Conservation (phyloP, 2,797 vertebrate genomes). For the Pangasius mekongensis region DNA sequence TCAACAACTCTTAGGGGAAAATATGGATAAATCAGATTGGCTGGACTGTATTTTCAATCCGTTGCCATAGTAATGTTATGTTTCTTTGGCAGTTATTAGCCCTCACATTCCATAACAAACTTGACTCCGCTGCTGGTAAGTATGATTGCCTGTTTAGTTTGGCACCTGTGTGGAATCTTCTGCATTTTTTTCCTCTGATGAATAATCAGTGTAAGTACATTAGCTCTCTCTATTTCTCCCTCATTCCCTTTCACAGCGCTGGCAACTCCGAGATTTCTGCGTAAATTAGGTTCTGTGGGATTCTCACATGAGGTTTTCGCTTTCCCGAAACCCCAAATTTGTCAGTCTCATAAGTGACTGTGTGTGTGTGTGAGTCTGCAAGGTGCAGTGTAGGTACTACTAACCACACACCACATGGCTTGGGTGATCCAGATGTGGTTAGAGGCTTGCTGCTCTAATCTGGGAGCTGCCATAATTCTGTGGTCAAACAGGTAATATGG, state of each 20-base stretch:
- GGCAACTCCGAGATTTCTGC: conserved; percentile 38
- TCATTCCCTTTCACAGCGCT: conserved; percentile 47
- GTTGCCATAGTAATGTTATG: conserved; percentile 38
- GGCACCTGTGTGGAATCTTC: conserved; percentile 44
- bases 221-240: conserved; percentile 34
- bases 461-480: conserved; percentile 12
- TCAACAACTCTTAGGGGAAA: background rate
- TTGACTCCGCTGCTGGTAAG: conserved; percentile 34
- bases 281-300: conserved; percentile 73
- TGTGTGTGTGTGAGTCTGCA: conserved; percentile 45
- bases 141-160: conserved; percentile 53
- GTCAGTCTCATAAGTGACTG: conserved; percentile 67
- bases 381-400: conserved; percentile 73
- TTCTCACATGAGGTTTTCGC: conserved; percentile 64
- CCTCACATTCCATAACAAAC: conserved; percentile 45
- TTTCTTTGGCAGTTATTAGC: conserved; percentile 47
- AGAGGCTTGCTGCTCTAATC: conserved; percentile 61
- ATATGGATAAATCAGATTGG: conserved; percentile 24
- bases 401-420: conserved; percentile 69
- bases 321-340: conserved; percentile 75
- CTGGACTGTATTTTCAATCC: conserved; percentile 22
- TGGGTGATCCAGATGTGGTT: conserved; percentile 69
- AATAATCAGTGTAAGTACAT: conserved; percentile 52
- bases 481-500: conserved; percentile 14
- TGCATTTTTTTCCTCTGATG: conserved; percentile 42